A percentile compares a stretch with the other conserved stretches of the same genome.
phyloP scores from a whole-genome alignment of 2,888 invertebrate species.

The Brenthis hecate region DNA sequence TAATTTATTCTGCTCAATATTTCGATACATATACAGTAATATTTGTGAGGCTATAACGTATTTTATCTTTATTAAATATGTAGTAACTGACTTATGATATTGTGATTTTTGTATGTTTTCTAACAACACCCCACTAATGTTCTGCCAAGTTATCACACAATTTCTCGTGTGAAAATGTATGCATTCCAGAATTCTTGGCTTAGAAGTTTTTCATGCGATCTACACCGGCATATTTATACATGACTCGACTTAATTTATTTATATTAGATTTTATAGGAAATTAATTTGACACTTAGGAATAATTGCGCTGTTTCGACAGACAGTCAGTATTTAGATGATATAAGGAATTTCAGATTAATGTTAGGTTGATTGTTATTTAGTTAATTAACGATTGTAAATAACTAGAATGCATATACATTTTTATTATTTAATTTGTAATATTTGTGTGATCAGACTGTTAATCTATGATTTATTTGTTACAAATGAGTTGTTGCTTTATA shows the following conservation, averaged over 20 bases:
- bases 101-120: constrained; percentile 31
- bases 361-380: constrained; percentile 81
- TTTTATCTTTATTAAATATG: constrained; percentile 26
- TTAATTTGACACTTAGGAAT: constrained; percentile 36
- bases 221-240: constrained; percentile 32
- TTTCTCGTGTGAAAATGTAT: constrained; percentile 56
- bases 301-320: constrained; percentile 56
- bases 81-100: constrained; percentile 28
- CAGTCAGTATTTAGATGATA: constrained; percentile 77
- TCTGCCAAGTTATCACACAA: constrained; percentile 27
- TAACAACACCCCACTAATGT: constrained; percentile 16
- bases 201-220: constrained; percentile 13
- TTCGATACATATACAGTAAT: constrained; percentile 30
- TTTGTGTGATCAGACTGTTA: constrained; percentile 82
- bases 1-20: constrained; percentile 35
- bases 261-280: constrained; percentile 46
- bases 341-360: constrained; percentile 64
- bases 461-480: constrained; percentile 80
- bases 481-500: constrained; percentile 78
- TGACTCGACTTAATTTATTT: constrained; percentile 49
- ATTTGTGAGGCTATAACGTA: constrained; percentile 30
- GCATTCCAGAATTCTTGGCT: constrained; percentile 62
- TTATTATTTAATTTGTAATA: constrained; percentile 81
- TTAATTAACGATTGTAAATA: constrained; percentile 81
- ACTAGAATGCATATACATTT: constrained; percentile 75